Conservation (phyloP, 2,797 vertebrate species). For the Spheniscus humboldti region DNA sequence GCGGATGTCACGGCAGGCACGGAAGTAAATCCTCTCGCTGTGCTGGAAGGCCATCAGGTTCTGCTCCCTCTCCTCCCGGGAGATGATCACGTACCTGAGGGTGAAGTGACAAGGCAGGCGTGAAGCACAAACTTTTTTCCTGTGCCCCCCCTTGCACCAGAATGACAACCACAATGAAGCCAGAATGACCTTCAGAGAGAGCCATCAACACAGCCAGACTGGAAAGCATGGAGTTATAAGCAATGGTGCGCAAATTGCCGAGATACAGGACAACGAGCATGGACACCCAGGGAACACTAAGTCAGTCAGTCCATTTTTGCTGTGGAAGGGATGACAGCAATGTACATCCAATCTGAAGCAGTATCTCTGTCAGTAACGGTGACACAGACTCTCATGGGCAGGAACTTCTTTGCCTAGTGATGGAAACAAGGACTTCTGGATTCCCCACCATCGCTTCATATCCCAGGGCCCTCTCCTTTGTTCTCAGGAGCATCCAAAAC, state of each 20-base stretch:
- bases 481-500: background rate
- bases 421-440: background rate
- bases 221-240: background rate
- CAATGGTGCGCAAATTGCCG: background rate
- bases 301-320: background rate
- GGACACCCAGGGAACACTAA: background rate
- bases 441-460: background rate
- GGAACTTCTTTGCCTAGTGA: background rate
- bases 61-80: constrained; percentile 85
- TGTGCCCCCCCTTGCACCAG: background rate
- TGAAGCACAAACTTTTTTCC: constrained; percentile 12
- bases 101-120: background rate
- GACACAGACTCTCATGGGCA: background rate
- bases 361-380: background rate
- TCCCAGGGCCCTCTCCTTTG: background rate
- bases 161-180: background rate
- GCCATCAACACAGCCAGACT: constrained; percentile 1
- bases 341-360: background rate
- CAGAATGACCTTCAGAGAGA: constrained; percentile 22
- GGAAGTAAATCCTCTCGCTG: constrained; percentile 87
- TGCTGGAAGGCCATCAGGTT: constrained; percentile 93
- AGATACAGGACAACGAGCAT: background rate
- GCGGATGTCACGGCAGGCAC: constrained; percentile 80
- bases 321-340: background rate
- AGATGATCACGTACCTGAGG: constrained; percentile 88